Base-by-base conservation (phyloP, 2,888 invertebrate species). In the Dascillus cervinus region DNA sequence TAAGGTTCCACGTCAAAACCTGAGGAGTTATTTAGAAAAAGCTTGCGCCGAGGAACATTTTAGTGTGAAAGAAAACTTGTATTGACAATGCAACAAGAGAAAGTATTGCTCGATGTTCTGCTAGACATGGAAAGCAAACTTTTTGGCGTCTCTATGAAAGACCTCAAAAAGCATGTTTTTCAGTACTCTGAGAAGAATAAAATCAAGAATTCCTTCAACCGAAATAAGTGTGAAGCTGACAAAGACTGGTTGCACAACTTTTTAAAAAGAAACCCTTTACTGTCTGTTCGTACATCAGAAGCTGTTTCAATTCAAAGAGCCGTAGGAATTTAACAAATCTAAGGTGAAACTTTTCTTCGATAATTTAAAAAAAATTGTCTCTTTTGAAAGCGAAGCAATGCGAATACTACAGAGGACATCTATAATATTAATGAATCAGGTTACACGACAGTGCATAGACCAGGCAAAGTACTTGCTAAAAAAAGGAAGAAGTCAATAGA, bases 341-440 rank as follows among this genome's bases (percentile, higher is more conserved):
- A 32, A 26, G 14, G 32, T 32, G 3, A 13, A 17, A 5, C 10
- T 27, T 10, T 27, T 27, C 10, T 27, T 27, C 12, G 12, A 10
- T 6, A 19, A 10, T 4, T 9, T 17, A 10, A 27, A 27, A 9
- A 19, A 15, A 6, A n/a, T n/a, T n/a, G n/a, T n/a, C n/a, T n/a
- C n/a, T n/a, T n/a, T n/a, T n/a, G n/a, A n/a, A n/a, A n/a, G n/a
- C n/a, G n/a, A n/a, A n/a, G n/a, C n/a, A n/a, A n/a, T n/a, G n/a
- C n/a, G n/a, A n/a, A n/a, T n/a, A n/a, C n/a, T n/a, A 13, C 32
- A 9, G 22, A 28, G 13, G 28, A 33, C 15, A 29, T 29, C 5
- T 33, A 22, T 11, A 33, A 33, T 12, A 28, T 28, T 3, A 28
- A 29, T 11, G 33, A 33, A 21, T 33, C 33, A 4, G 28, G 33